Base-by-base conservation (phyloP, 2,113 vertebrate genomes). In the Brevimyrus niger region DNA sequence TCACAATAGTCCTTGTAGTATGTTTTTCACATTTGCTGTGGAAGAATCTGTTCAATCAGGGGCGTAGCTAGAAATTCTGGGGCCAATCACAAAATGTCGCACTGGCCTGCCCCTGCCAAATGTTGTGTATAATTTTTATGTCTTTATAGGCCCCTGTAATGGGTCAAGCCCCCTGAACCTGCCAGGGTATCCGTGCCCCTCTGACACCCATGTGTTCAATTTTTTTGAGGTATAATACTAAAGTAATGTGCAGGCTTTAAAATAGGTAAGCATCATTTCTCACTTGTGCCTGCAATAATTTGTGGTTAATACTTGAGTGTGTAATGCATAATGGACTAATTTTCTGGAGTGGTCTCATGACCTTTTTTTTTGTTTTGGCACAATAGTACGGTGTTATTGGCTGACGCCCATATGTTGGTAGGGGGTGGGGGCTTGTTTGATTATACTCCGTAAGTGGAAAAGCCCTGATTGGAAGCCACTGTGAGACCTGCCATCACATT, bases 381-480 rank as follows among this genome's bases (percentile, higher is more conserved):
- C 89, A 69, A 4, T 51, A 55, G 1, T 92, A 88, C 92, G 90
- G 23, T 47, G 92, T 92, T 94, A 90, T 93, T 95, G 93, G 94
- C 92, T 90, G 87, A 88, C 55, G 35, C 88, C 90, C 85, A 89
- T 92, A 90, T 92, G 89, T 91, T 91, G 88, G 90, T 87, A 21
- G 91, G 92, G 65, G 91, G 90, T 89, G 91, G 3, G 82, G 31
- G 4, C 27, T 35, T 87, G 50, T 87, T 87, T 87, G 48, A 51
- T 87, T 69, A 17, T 85, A 50, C 42, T 31, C 51, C 90, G 55
- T 89, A 90, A 88, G 38, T 76, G 46, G 31, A 87, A 82, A 55
- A 86, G 82, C 47, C 85, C 21, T 42, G 58, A 31, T 82, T 51
- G 69, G 89, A 50, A 89, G 58, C 55, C 38, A 46, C 23, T 47